Conservation (phyloP, 1,140 invertebrate genomes). For the Drosophila orena region DNA sequence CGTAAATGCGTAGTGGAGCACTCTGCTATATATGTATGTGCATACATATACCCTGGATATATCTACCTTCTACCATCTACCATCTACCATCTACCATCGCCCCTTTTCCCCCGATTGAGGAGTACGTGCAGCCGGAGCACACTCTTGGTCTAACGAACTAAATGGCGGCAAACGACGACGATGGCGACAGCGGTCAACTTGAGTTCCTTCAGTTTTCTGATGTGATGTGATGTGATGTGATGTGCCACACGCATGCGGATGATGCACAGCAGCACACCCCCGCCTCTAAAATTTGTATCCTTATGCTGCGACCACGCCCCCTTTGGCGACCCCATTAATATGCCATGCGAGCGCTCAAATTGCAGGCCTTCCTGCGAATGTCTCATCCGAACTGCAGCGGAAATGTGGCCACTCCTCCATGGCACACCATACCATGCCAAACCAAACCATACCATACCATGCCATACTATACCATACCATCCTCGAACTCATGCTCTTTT, state of each 20-base stretch:
- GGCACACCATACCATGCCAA: neutral
- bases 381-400: conserved; percentile 69
- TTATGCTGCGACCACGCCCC: conserved; percentile 21
- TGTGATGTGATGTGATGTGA: conserved; percentile 26
- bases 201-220: conserved; percentile 19
- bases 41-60: conserved; percentile 1
- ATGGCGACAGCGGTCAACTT: conserved; percentile 32
- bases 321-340: conserved; percentile 60
- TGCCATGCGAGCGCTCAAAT: conserved; percentile 76
- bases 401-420: conserved; percentile 62
- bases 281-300: neutral
- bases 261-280: conserved; percentile 25
- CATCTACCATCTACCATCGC: neutral
- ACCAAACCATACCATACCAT: neutral
- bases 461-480: neutral
- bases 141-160: conserved; percentile 81
- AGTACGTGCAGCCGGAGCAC: conserved; percentile 70
- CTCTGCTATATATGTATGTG: conserved; percentile 22
- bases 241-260: conserved; percentile 62
- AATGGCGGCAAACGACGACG: conserved; percentile 62
- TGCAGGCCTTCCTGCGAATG: conserved; percentile 69
- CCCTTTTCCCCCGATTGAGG: conserved; percentile 1
- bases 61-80: neutral
- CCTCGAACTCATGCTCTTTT: conserved; percentile 3
- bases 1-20: conserved; percentile 75